phyloP scores from a whole-genome alignment of 1,140 invertebrate genomes.

The Leptopilina clavipes region DNA sequence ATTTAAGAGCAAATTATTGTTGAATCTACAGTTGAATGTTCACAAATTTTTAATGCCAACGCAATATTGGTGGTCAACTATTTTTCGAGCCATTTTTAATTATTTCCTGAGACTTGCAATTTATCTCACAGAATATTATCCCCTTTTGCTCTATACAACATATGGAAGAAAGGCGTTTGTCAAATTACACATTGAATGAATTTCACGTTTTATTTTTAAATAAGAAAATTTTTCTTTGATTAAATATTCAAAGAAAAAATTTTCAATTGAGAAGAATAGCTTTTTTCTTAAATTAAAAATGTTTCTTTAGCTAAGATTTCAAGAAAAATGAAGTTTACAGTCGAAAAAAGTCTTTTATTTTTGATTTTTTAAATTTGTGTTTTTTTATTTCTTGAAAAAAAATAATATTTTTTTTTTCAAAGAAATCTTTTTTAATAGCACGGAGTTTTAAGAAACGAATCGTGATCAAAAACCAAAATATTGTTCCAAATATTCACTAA shows the following conservation, averaged over 20 bases:
- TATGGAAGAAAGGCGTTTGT: constrained; percentile 66
- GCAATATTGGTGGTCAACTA: constrained; percentile 64
- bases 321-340: no score
- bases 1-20: constrained; percentile 67
- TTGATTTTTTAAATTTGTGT: neutral
- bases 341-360: no score
- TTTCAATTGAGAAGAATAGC: no score
- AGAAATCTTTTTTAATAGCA: neutral
- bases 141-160: constrained; percentile 64
- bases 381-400: neutral
- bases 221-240: neutral
- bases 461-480: neutral
- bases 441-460: neutral
- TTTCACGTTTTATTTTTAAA: neutral
- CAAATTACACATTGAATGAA: constrained; percentile 60
- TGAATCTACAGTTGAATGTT: constrained; percentile 70
- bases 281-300: no score
- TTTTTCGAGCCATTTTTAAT: constrained; percentile 72
- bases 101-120: constrained; percentile 68
- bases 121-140: constrained; percentile 65
- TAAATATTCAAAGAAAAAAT: neutral
- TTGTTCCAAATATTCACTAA: neutral
- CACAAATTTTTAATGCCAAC: constrained; percentile 67
- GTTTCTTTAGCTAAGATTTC: no score
- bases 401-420: no score